These are phyloP conservation scores for Drosophila peninsularis DNA, from an alignment of 2,888 invertebrate genomes.

Conservation along the genomic window DNA sequence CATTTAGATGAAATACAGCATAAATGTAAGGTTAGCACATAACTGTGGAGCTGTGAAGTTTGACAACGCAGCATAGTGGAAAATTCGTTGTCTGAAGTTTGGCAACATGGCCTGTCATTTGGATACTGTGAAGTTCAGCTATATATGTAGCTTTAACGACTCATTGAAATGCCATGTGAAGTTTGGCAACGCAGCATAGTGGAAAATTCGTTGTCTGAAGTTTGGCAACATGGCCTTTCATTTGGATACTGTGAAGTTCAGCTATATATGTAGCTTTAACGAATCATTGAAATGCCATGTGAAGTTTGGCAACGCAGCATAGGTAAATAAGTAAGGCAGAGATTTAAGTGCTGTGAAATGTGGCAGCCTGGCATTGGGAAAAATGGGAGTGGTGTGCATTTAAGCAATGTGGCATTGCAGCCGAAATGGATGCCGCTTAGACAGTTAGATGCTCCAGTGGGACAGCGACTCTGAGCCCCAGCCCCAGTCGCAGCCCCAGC, in stretches of 20 bases:
- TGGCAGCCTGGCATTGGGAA: conserved; percentile 9
- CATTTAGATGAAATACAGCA: too few species aligned
- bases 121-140: neutral
- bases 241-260: neutral
- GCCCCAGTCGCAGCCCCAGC: conserved; percentile 3
- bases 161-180: neutral
- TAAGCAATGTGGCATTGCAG: conserved; percentile 30
- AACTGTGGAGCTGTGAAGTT: too few species aligned
- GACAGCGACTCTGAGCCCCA: conserved; percentile 5
- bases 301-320: conserved; percentile 1
- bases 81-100: neutral
- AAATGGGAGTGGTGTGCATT: conserved; percentile 19
- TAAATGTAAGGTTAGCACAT: too few species aligned
- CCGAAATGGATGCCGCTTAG: conserved; percentile 47
- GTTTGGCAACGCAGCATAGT: neutral
- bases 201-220: too few species aligned
- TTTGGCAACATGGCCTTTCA: neutral
- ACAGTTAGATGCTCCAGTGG: conserved; percentile 36
- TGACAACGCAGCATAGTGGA: neutral
- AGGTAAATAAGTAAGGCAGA: neutral
- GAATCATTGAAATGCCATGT: neutral
- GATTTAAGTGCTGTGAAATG: conserved; percentile 1
- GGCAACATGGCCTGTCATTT: neutral
- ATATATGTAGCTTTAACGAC: neutral
- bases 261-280: neutral